Evolutionary conservation across 1,140 invertebrate genomes (phyloP), one percentile per base, ranked within the genome.

Genomic region (Penaeus indicus): DNA sequence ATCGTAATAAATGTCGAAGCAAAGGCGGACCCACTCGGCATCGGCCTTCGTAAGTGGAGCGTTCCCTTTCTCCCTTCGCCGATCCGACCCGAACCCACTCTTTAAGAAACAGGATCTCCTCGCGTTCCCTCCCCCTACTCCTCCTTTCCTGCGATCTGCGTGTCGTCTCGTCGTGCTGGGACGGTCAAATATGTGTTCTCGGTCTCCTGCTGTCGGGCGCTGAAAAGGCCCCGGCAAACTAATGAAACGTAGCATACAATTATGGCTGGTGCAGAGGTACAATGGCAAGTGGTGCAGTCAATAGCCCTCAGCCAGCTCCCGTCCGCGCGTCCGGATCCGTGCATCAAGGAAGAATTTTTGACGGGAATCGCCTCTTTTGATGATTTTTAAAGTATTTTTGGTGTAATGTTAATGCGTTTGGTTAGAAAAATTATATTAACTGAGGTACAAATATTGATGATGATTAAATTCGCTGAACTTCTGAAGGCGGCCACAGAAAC

Each of bases 221-320:
- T 88, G 81, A 88, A 88, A 88, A 88, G 86, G 86, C 81, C 42
- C 86, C 86, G 86, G 25, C 69, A 72, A 62, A 88, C 86, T 88
- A 88, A 88, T 88, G 86, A 88, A 88, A 88, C 86, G 86, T 88
- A 88, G 86, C 86, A 88, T 88, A 88, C 86, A 88, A 88, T 88
- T 88, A 88, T 88, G 86, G 86, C 38, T 27, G 72, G 79, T 42
- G 86, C 42, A 38, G 86, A 78, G 81, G 81, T 88, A 88, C 86
- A 88, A 88, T 88, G 82, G 86, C 86, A 83, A 84, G 63, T 83
- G 80, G 69, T 25, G 80, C 81, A 88, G 86, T 88, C 86, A 88
- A 88, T 88, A 84, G 86, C 81, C 21, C 62, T 62, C 69, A 25
- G 11, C 72, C 61, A 13, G 25, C 72, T 19, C 25, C 42, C n/a